Conservation (phyloP, 37 sponge, comb jelly and placozoan genomes). For the Hexactinellida sp. region DNA sequence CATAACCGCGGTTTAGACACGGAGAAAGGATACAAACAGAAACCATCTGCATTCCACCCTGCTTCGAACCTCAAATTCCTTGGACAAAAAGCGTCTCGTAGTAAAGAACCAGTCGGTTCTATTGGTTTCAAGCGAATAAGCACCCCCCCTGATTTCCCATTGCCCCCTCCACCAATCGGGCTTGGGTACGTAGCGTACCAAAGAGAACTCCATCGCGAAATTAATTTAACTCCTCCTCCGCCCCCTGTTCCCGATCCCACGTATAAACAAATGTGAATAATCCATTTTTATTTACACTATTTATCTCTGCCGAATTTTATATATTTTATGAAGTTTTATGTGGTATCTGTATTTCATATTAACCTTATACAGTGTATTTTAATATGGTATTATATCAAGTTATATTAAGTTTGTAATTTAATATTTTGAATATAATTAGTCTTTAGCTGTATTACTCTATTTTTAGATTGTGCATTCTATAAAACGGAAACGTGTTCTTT, state of each 20-base stretch:
- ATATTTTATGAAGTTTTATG: neutral
- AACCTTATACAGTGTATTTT: neutral
- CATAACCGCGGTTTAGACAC: neutral
- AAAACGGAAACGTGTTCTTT: neutral
- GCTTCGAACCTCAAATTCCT: neutral
- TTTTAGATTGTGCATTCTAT: neutral
- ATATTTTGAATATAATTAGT: neutral
- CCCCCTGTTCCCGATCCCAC: conserved; percentile 14
- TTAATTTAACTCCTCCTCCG: neutral
- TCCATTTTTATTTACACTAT: neutral
- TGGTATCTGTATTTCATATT: neutral
- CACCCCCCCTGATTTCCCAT: neutral
- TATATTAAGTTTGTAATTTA: neutral
- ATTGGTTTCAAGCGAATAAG: neutral
- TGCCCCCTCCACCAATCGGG: neutral
- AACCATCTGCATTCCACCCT: neutral
- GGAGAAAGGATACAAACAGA: neutral
- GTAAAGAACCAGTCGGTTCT: neutral
- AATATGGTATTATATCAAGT: neutral
- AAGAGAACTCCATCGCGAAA: neutral
- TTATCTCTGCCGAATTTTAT: neutral
- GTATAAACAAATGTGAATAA: neutral
- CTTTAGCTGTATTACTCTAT: neutral
- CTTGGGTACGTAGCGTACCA: neutral
- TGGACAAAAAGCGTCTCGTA: neutral